These are phyloP conservation scores for Rhinolophus ferrumequinum DNA, from an alignment of 2,113 vertebrate species.

Conservation along the genomic window DNA sequence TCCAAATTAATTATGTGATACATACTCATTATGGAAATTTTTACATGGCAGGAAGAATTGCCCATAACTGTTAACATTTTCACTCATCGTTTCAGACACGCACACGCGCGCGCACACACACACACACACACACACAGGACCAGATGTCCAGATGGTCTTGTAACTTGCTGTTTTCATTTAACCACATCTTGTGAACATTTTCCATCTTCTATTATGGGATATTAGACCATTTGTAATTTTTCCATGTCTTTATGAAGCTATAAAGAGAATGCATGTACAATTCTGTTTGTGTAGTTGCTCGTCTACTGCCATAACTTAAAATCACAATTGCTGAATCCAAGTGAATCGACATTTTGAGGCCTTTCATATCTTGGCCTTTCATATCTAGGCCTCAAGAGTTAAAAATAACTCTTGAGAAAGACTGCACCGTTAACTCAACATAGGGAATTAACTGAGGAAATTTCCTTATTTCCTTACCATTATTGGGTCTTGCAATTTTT, in stretches of 20 bases:
- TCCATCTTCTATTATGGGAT: background rate
- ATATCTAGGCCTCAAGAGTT: too few species aligned
- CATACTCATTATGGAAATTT: background rate
- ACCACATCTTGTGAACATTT: background rate
- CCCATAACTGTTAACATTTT: background rate
- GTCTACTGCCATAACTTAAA: constrained; percentile 25
- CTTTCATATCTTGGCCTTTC: background rate
- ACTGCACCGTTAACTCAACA: background rate
- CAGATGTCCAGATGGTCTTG: background rate
- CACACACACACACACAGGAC: background rate
- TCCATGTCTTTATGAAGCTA: background rate
- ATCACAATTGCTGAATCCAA: constrained; percentile 1
- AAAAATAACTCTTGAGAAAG: constrained; percentile 11
- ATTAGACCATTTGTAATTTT: background rate
- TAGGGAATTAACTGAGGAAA: background rate
- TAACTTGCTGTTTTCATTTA: background rate
- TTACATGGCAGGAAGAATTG: background rate
- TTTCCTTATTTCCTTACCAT: constrained; percentile 17
- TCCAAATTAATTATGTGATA: constrained; percentile 1
- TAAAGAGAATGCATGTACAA: background rate
- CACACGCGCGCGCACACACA: background rate
- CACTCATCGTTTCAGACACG: background rate
- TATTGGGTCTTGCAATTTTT: background rate
- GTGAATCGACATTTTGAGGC: background rate
- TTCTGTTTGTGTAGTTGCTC: background rate